These are phyloP conservation scores for Aotus griseimembra DNA, from an alignment of 2,797 vertebrate species.

Conservation along the genomic window DNA sequence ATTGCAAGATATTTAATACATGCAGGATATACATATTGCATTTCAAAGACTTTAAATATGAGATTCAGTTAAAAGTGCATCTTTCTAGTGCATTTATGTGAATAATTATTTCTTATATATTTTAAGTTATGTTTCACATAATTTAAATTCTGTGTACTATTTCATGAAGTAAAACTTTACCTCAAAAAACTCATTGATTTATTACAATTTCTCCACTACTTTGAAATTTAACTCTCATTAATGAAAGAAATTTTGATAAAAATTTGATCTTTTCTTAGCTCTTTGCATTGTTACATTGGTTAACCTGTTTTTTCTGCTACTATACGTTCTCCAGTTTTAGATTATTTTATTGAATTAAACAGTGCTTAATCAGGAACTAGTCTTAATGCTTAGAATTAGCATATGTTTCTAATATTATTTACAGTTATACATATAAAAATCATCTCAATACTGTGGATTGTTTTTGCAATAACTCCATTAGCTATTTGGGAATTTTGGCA, in stretches of 20 bases:
- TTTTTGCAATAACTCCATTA: background rate
- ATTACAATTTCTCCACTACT: background rate
- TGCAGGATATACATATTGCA: background rate
- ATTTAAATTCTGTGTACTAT: background rate
- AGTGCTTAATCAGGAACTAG: background rate
- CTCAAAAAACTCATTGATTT: background rate
- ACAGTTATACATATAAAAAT: background rate
- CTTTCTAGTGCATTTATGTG: background rate
- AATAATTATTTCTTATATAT: background rate
- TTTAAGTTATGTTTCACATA: background rate
- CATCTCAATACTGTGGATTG: background rate
- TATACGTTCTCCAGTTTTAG: background rate
- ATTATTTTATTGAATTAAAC: conserved; percentile 4
- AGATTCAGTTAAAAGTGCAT: background rate
- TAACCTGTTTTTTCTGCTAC: background rate
- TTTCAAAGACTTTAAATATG: background rate
- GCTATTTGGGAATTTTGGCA: background rate
- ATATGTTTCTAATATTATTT: background rate
- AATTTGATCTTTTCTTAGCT: background rate
- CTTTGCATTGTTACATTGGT: background rate
- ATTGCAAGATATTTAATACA: background rate
- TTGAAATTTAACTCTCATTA: background rate
- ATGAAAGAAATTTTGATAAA: background rate
- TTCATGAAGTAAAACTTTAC: background rate
- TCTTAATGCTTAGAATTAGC: background rate